Conservation (phyloP, 2,888 invertebrate genomes). For the Strigamia crassipes region DNA sequence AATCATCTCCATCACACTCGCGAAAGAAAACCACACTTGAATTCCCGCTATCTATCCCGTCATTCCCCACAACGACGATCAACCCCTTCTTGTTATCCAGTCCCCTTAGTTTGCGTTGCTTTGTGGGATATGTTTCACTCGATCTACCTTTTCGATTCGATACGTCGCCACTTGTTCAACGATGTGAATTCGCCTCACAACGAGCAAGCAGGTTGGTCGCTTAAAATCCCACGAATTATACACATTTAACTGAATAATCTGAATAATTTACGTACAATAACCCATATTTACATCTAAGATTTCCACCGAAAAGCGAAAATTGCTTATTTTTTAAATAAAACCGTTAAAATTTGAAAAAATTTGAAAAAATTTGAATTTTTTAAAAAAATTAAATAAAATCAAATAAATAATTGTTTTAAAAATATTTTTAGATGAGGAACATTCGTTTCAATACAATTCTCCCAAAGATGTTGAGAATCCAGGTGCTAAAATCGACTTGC, state of each 20-base stretch:
- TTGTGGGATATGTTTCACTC: constrained; percentile 1
- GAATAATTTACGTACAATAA: too few relatives aligned
- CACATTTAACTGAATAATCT: too few relatives aligned
- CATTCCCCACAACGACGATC: not conserved
- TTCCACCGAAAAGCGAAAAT: too few relatives aligned
- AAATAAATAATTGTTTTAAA: too few relatives aligned
- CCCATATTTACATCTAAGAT: too few relatives aligned
- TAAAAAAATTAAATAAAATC: too few relatives aligned
- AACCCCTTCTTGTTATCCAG: not conserved
- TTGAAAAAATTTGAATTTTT: not conserved
- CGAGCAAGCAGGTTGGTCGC: constrained; percentile 1
- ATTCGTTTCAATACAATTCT: not conserved
- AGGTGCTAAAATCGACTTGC: constrained; percentile 31
- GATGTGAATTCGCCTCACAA: not conserved
- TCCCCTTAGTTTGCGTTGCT: not conserved
- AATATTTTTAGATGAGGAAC: not conserved
- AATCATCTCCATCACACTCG: too few relatives aligned
- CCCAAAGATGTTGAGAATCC: not conserved
- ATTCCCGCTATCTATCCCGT: not conserved
- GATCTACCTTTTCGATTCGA: not conserved
- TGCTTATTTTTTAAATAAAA: too few relatives aligned
- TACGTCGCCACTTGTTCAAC: not conserved
- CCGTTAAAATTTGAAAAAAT: not conserved
- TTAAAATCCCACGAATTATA: not conserved
- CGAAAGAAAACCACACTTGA: too few relatives aligned